Base-by-base conservation (phyloP, 1,140 invertebrate species). In the Macrobrachium nipponense region DNA sequence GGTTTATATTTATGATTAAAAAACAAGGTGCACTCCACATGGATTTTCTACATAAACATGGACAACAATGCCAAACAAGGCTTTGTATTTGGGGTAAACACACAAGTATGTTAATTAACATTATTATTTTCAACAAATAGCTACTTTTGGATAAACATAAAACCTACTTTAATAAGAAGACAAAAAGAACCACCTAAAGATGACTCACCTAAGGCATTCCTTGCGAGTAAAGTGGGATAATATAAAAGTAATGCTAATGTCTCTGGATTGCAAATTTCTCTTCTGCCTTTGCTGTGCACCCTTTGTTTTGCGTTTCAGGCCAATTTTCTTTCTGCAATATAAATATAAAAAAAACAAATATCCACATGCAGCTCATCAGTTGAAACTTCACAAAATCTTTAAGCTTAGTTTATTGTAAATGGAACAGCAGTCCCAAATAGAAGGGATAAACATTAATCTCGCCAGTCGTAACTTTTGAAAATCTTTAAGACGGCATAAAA, bases 291-390 rank as follows among this genome's bases (percentile, higher is more conserved):
- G 60, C 11, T 64, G 61, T 27, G 59, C 20, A 11, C 88, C 78
- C 12, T 70, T 85, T 43, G 88, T 89, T 36, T 79, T 27, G 10
- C 88, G 61, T 64, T 59, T 80, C 44, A 89, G 79, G 3, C 88
- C 88, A n/a, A 89, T 89, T 72, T 89, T 89, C 51, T 89, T 89
- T 36, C 87, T 84, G 44, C 6, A 70, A 15, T 7, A 17, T 4
- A 23, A 17, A 17, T 27, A 27, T n/a, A n/a, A 27, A 70, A 17
- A 3, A 0, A 68, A 18, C 4, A 68, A 14, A 6, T 27, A 23
- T 11, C 23, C 15, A 70, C 3, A 17, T 4, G 0, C 1, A 36
- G 27, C 1, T 36, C 66, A 68, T 68, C 12, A 23, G n/a, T n/a
- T 51, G 51, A 51, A 51, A 12, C 12, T 36, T 36, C 4, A 36